Conservation (phyloP, 1,140 invertebrate genomes). For the Diachasma alloeum region DNA sequence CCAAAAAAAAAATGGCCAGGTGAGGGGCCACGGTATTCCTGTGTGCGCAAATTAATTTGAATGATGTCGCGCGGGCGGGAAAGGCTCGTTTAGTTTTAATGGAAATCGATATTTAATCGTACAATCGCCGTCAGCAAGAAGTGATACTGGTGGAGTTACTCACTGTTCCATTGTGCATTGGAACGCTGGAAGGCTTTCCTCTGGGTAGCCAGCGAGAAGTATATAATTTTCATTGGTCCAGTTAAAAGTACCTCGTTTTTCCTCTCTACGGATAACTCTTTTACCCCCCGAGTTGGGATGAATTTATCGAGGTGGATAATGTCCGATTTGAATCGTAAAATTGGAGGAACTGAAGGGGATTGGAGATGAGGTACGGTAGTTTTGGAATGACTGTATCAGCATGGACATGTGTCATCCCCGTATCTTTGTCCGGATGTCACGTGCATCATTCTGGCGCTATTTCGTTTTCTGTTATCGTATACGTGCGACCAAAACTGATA, state of each 20-base stretch:
- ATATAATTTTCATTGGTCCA: background rate
- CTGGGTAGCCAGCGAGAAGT: background rate
- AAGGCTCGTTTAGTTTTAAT: conserved; percentile 30
- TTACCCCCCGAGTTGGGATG: conserved; percentile 15
- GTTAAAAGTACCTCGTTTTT: background rate
- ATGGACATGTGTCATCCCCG: conserved; percentile 11
- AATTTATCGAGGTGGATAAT: conserved; percentile 34
- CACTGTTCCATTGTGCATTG: background rate
- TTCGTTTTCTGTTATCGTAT: conserved; percentile 9
- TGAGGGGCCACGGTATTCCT: background rate
- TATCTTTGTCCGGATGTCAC: conserved; percentile 11
- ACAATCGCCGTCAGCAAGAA: conserved; percentile 9
- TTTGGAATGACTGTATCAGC: conserved; percentile 14
- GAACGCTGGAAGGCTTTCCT: background rate
- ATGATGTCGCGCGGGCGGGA: background rate
- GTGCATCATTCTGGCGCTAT: background rate
- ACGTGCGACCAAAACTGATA: conserved; percentile 3
- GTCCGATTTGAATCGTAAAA: conserved; percentile 30
- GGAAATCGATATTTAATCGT: conserved; percentile 30
- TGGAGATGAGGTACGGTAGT: background rate
- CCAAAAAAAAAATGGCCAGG: background rate
- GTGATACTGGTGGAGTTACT: background rate
- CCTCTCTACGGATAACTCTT: background rate
- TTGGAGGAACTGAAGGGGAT: background rate
- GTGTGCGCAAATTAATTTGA: conserved; percentile 17